Percentiles rank a stretch among this genome's conserved stretches.
Conservation (phyloP, 2,888 invertebrate genomes). For the Rhingia campestris region DNA sequence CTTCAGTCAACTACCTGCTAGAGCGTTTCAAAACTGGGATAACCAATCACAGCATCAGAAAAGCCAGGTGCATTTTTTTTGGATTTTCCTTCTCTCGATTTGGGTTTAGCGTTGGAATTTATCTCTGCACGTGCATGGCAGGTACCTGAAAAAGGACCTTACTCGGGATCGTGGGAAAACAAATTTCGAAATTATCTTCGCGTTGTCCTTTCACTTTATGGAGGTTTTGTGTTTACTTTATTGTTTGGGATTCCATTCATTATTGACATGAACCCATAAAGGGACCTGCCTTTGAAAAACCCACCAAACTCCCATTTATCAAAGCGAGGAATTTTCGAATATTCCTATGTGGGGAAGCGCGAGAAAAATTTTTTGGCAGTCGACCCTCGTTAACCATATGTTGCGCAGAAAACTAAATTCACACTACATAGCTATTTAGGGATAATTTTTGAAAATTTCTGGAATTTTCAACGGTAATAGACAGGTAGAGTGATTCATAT, state of each 20-base stretch:
- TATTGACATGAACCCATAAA: slow-evolving; percentile 53
- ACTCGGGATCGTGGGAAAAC: slow-evolving; percentile 62
- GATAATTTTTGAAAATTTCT: slow-evolving; percentile 24
- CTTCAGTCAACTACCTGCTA: background rate
- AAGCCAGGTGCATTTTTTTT: slow-evolving; percentile 77
- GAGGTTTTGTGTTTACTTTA: slow-evolving; percentile 38
- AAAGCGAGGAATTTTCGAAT: slow-evolving; percentile 12
- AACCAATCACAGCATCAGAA: slow-evolving; percentile 77
- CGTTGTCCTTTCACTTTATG: slow-evolving; percentile 49
- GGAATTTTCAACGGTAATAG: slow-evolving; percentile 1
- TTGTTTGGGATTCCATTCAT: slow-evolving; percentile 57
- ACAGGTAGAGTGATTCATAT: slow-evolving; percentile 41
- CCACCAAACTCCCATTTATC: slow-evolving; percentile 52
- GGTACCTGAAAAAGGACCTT: slow-evolving; percentile 55
- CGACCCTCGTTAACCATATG: slow-evolving; percentile 81
- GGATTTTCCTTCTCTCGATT: slow-evolving; percentile 1
- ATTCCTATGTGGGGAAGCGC: background rate
- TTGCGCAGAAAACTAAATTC: slow-evolving; percentile 74
- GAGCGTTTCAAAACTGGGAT: background rate
- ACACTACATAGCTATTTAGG: slow-evolving; percentile 54
- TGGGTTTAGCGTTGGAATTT: background rate
- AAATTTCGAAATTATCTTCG: slow-evolving; percentile 51
- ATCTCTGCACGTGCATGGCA: background rate
- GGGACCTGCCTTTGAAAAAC: slow-evolving; percentile 61
- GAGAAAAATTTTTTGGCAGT: slow-evolving; percentile 32